These are phyloP conservation scores for Tychaedon coryphoeus DNA, from an alignment of 2,113 vertebrate species.

Conservation along the genomic window DNA sequence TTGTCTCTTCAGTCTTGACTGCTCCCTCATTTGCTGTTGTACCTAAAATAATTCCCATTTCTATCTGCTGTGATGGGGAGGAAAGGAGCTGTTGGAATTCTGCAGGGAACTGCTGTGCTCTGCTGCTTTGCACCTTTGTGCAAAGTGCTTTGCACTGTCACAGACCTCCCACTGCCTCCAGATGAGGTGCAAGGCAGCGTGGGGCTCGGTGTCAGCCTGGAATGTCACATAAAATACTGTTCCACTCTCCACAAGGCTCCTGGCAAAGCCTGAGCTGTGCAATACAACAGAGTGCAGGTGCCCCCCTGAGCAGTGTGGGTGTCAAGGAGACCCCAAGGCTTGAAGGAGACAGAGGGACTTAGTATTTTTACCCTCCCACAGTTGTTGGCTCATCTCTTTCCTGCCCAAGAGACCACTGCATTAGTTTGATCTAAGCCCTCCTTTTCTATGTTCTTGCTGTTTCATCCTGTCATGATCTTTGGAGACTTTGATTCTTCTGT, in stretches of 20 bases:
- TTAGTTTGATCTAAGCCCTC: neutral
- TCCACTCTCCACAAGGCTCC: neutral
- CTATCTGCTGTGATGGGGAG: neutral
- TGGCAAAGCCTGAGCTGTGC: neutral
- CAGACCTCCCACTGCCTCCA: neutral
- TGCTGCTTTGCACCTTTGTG: neutral
- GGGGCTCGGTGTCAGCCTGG: fast-evolving
- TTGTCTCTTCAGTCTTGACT: neutral
- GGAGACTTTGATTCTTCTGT: neutral
- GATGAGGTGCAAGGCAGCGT: neutral
- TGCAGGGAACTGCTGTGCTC: neutral
- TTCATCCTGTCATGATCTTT: neutral
- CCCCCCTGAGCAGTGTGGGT: neutral
- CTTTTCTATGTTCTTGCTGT: neutral
- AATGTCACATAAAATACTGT: neutral
- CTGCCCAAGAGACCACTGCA: neutral
- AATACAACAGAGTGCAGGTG: neutral
- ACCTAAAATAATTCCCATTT: neutral
- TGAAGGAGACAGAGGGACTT: neutral
- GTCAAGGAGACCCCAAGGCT: neutral
- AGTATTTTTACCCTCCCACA: neutral
- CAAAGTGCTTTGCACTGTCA: too few relatives aligned
- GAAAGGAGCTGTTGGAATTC: neutral
- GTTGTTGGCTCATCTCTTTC: neutral
- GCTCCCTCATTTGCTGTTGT: neutral